A percentile compares a stretch with the other conserved stretches of the same genome.
Conservation (phyloP, 2,888 invertebrate species). For the Ditula angustiorana region DNA sequence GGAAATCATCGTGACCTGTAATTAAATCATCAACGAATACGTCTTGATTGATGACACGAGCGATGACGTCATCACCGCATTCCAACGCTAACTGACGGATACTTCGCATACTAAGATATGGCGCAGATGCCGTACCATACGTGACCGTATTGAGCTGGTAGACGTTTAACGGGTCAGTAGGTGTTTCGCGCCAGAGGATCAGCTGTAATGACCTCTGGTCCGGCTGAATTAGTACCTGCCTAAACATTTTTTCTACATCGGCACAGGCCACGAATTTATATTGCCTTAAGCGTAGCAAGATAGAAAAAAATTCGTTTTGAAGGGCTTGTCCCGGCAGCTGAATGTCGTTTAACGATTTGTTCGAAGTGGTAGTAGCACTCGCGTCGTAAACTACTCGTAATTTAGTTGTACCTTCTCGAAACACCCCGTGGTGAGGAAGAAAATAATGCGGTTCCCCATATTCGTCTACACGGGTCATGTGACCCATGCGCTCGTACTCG, state of each 20-base stretch:
- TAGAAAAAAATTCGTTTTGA: not conserved
- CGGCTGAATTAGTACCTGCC: not conserved
- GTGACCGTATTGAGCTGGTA: too few species aligned
- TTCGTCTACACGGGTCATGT: not conserved
- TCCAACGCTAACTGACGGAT: not conserved
- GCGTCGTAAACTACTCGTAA: not conserved
- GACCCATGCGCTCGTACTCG: not conserved
- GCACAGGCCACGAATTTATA: conserved; percentile 25
- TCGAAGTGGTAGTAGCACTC: not conserved
- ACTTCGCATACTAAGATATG: not conserved
- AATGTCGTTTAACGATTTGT: conserved; percentile 20
- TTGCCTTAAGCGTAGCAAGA: conserved; percentile 41
- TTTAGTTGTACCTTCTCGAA: not conserved
- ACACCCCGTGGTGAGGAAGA: not conserved
- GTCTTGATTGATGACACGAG: conserved; percentile 1
- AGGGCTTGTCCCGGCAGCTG: not conserved
- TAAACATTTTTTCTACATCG: too few species aligned
- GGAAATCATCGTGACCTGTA: not conserved
- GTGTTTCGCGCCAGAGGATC: conserved; percentile 4
- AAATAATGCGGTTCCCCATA: not conserved
- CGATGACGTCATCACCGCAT: conserved; percentile 4
- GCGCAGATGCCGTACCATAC: not conserved
- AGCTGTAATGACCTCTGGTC: not conserved
- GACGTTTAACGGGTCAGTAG: conserved; percentile 1
- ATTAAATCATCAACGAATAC: conserved; percentile 1